Evolutionary conservation across 1,140 invertebrate genomes (phyloP), one percentile per base, ranked within the genome.

Genomic region (Scaptomyza pallida): DNA sequence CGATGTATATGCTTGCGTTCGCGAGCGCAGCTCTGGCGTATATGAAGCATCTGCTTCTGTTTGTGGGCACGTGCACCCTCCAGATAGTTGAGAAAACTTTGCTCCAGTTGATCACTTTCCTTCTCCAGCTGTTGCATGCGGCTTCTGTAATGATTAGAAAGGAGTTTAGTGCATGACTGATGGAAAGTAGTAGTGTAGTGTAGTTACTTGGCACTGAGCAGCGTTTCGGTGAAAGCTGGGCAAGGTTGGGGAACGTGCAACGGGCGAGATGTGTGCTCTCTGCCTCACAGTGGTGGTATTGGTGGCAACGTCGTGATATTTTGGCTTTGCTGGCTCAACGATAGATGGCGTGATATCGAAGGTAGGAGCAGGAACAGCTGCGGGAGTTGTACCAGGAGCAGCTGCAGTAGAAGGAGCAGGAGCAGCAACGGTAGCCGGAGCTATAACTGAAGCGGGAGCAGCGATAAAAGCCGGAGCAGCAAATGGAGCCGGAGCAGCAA

Each of bases 31-130:
- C 33, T 64, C 12, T 44, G 15, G n/a, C 60, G 56, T 1, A 60
- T 50, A 4, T 54, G 16, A 2, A 26, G 6, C 21, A 70, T 60
- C 6, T 71, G 6, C 21, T 70, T 60, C 6, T 71, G 21, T 10
- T 77, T 55, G 51, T 81, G 21, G 10, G n/a, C 12, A 4, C 70
- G 72, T 51, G 52, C 72, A 8, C 61, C 73, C 23, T 90, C 83
- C 43, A 91, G 13, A 44, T 91, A 90, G 4, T 51, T 65, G 3
- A 74, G 54, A 17, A 91, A 90, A 13, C 76, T 90, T 21, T 79
- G 52, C 63, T 91, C 90, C 2, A 91, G 61, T 47, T 83, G 51
- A 48, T 90, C 75, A 21, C 89, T 91, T 57, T 91, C 90, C 51
- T 80, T 63, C 44, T 91, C 90, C 30, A 91, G 54, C 57, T 91